Evolutionary conservation across 2,797 vertebrate genomes (phyloP), one percentile per base, ranked within the genome.

Genomic region (Agapornis canus): DNA sequence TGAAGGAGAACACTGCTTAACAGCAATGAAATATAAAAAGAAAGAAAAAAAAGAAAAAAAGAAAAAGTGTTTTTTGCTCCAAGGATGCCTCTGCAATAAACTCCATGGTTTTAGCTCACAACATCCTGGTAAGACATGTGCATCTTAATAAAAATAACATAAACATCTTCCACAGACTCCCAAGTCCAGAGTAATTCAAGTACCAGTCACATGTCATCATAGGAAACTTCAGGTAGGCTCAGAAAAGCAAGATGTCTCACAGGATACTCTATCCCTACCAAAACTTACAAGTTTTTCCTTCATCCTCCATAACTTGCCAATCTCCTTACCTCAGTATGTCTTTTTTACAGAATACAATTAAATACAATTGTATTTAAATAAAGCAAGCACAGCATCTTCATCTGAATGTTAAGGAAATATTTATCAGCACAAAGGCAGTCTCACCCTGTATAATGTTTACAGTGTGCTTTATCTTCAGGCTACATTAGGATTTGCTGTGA

Each of bases 401-500:
- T 86, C 75, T 73, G 66, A 86, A 89, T 23, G 56, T 71, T 92
- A 94, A 71, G 52, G 81, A 93, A 95, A 93, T 90, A 92, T 85
- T 95, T 93, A 73, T 93, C 60, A 82, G 83, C 73, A 92, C 63
- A 89, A 93, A 95, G 56, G 59, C 17, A 3, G 32, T 60, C 60
- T 87, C 66, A 75, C 57, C 45, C 64, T 75, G 2, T 20, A 29
- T 35, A 35, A 35, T 43, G 56, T 86, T 93, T 94, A 61, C 72
- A 83, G 63, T 83, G 57, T 4, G 81, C 95, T 90, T 94, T 94
- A 89, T 94, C 75, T 82, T 86, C 78, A 78, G 82, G 79, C 90
- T 94, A 77, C 71, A 54, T 86, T 69, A 93, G 69, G 85, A 96
- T 92, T 96, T 94, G 84, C 92, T 95, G 89, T 59, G 79, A 96